These are phyloP conservation scores for Hydrozoanthus gracilis DNA, from an alignment of 92 coral and sea anemone species.

Conservation along the genomic window DNA sequence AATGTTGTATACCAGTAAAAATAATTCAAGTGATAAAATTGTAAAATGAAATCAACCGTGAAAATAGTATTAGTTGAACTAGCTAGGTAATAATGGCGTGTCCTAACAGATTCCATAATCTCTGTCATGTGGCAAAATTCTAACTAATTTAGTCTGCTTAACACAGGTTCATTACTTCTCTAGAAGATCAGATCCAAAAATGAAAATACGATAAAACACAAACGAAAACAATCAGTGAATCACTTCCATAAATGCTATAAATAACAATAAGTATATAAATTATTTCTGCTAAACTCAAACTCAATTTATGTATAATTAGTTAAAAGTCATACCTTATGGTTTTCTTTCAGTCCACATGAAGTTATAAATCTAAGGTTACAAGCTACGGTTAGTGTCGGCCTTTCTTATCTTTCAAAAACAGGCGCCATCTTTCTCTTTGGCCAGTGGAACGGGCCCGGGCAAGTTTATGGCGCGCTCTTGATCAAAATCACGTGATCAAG, in stretches of 20 bases:
- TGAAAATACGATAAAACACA: too few species aligned
- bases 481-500: constrained; percentile 71
- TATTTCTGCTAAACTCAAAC: not conserved
- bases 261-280: not conserved
- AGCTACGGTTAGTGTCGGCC: not conserved
- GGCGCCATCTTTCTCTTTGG: constrained; percentile 40
- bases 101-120: not conserved
- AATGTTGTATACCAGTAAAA: too few species aligned
- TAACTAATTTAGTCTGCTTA: not conserved
- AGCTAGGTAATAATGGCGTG: not conserved
- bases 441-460: constrained; percentile 70
- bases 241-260: not conserved
- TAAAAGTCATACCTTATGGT: not conserved
- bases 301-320: not conserved
- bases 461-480: constrained; percentile 79
- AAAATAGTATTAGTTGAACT: not conserved
- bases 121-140: not conserved
- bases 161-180: not conserved
- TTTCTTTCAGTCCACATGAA: not conserved
- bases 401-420: constrained; percentile 12
- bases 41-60: not conserved
- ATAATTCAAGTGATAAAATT: too few species aligned
- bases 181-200: not conserved
- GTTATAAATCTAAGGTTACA: not conserved
- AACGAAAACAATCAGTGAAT: not conserved